These are phyloP conservation scores for Beroe ovata DNA, from an alignment of 37 sponge, comb jelly and placozoan genomes.

Conservation along the genomic window DNA sequence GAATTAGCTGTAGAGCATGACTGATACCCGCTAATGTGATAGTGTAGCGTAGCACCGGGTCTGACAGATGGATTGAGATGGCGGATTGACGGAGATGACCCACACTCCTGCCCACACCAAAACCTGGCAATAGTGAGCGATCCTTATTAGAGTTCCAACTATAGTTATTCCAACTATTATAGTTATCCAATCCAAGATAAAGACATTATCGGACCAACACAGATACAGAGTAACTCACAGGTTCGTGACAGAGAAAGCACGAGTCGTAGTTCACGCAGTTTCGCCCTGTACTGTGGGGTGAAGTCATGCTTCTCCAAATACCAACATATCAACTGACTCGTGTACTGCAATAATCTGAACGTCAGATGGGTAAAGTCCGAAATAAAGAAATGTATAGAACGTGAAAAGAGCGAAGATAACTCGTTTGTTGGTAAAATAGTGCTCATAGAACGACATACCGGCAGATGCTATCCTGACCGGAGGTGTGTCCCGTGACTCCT, in stretches of 20 bases:
- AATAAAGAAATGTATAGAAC: too few species aligned
- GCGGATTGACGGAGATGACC: constrained; percentile 73
- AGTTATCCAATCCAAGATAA: too few species aligned
- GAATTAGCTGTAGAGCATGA: constrained; percentile 74
- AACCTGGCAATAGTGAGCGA: constrained; percentile 74
- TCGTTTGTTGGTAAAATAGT: too few species aligned
- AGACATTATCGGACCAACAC: too few species aligned
- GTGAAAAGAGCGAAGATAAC: too few species aligned
- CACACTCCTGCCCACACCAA: constrained; percentile 79
- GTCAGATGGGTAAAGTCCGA: too few species aligned
- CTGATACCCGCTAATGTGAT: constrained; percentile 73
- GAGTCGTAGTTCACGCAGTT: neutral
- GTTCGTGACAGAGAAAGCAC: constrained; percentile 33
- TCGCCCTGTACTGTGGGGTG: neutral
- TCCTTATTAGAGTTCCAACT: too few species aligned
- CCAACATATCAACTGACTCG: constrained; percentile 31
- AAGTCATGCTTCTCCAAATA: constrained; percentile 8
- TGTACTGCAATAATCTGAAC: constrained; percentile 54
- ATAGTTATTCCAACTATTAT: too few species aligned
- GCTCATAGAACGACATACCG: too few species aligned
- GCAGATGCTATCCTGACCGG: constrained; percentile 52
- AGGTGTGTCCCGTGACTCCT: constrained; percentile 3
- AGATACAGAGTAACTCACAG: too few species aligned
- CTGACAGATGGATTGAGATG: constrained; percentile 73
- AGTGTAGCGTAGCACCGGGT: constrained; percentile 70